phyloP scores from a whole-genome alignment of 2,888 invertebrate species.

The Therioaphis trifolii region DNA sequence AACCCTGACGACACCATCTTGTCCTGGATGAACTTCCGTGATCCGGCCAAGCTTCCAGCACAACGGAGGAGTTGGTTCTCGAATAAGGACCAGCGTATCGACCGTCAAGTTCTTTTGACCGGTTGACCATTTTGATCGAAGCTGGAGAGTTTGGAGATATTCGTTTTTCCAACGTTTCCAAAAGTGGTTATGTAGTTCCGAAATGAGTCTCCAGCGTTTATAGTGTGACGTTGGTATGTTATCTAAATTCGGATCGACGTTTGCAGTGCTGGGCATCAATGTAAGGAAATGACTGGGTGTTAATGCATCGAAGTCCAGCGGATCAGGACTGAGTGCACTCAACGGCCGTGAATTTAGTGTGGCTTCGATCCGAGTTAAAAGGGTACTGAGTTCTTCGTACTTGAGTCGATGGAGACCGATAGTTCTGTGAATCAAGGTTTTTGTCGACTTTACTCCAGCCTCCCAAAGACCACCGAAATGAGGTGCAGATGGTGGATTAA shows the following conservation, averaged over 20 bases:
- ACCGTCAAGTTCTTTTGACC: too few species aligned
- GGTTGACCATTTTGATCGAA: background rate
- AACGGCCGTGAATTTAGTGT: background rate
- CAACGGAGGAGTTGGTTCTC: background rate
- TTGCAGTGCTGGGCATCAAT: background rate
- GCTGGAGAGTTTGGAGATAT: background rate
- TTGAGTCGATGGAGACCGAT: background rate
- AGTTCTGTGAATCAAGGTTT: background rate
- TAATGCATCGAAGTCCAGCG: background rate
- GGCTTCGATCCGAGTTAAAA: background rate
- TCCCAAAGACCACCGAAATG: background rate
- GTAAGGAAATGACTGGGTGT: background rate
- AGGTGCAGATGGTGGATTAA: background rate
- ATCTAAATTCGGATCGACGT: background rate
- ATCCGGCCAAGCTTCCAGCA: background rate
- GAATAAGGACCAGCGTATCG: background rate
- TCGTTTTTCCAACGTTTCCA: background rate
- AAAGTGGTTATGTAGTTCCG: background rate
- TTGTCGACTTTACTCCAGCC: background rate
- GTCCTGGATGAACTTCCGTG: background rate
- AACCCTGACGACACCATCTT: background rate
- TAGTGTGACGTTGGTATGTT: background rate
- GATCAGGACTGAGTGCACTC: background rate
- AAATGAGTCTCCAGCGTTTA: background rate
- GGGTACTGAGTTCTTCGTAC: background rate